Base-by-base conservation (phyloP, 2,888 invertebrate species). In the Xestia c-nigrum region DNA sequence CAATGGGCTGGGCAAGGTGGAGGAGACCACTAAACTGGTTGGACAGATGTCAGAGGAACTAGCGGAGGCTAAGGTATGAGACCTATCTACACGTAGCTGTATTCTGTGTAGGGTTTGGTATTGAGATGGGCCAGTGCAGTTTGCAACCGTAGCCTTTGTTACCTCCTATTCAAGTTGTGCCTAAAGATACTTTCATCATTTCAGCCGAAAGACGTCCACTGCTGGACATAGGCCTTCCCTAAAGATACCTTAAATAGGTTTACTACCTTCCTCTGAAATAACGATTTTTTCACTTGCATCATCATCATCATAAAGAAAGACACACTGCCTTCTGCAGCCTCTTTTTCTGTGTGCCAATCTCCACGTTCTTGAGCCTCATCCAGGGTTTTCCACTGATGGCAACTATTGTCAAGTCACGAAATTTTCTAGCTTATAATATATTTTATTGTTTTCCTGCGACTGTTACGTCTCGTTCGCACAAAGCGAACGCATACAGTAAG, bases 1-100 rank as follows among this genome's bases (percentile, higher is more conserved):
- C 64, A 98, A 98, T 91, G 99, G 99, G 10, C 95, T 99, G 69
- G 98, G 97, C 67, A 99, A 99, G 95, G 98, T 99, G 75, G 98
- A 98, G 87, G 99, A 99, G 90, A 99, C 99, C 0, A 97, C 98
- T 52, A 97, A 88, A n/a, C 90, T 97, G 16, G 99, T 99, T 0
- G 97, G 98, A 72, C 97, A 97, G 78, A 99, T 99, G 98, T 98
- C 98, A 0, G 97, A 98, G 21, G 99, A 99, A 91, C 94, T 99
- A 76, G 98, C 98, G 85, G 95, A 97, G 9, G 98, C 99, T 6
- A 98, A 98, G 95, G 97, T 97, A 66, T 63, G 64, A 14, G 6
- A n/a, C 6, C 6, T 43, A 38, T 61, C 31, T 61, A 61, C 9
- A 61, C 31, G 31, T 38, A 61, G 9, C 38, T 9, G 19, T 7